phyloP scores from a whole-genome alignment of 1,140 invertebrate species.

The Dolichoris vasculosae region DNA sequence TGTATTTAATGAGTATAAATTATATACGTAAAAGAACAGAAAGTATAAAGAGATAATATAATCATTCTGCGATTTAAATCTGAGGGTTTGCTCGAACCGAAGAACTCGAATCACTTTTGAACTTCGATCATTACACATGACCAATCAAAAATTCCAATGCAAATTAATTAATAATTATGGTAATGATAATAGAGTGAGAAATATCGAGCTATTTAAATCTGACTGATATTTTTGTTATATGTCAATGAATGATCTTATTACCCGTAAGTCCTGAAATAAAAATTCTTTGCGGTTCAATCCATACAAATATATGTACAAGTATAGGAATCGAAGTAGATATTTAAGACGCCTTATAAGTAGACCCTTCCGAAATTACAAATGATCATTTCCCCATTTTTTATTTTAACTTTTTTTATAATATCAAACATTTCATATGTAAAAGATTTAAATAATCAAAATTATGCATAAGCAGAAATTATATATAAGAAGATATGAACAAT shows the following conservation, averaged over 20 bases:
- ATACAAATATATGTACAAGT: neutral
- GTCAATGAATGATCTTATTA: neutral
- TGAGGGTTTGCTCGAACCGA: slow-evolving; percentile 43
- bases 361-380: slow-evolving; percentile 43
- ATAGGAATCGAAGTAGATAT: slow-evolving; percentile 16
- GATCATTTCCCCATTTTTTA: slow-evolving; percentile 34
- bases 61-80: slow-evolving; percentile 45
- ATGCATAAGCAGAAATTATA: slow-evolving; percentile 42
- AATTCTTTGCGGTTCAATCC: neutral
- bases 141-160: slow-evolving; percentile 44
- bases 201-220: neutral
- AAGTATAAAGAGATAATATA: neutral
- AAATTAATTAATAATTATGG: slow-evolving; percentile 26
- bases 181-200: neutral
- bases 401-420: neutral
- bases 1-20: slow-evolving; percentile 57
- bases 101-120: slow-evolving; percentile 39
- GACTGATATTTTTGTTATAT: neutral
- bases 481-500: slow-evolving; percentile 13
- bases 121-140: slow-evolving; percentile 36
- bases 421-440: slow-evolving; percentile 26
- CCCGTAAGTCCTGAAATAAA: neutral
- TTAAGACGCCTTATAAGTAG: slow-evolving; percentile 40
- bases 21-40: slow-evolving; percentile 18
- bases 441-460: slow-evolving; percentile 36